phyloP scores from a whole-genome alignment of 1,140 invertebrate species.

The Kradibia gibbosae region DNA sequence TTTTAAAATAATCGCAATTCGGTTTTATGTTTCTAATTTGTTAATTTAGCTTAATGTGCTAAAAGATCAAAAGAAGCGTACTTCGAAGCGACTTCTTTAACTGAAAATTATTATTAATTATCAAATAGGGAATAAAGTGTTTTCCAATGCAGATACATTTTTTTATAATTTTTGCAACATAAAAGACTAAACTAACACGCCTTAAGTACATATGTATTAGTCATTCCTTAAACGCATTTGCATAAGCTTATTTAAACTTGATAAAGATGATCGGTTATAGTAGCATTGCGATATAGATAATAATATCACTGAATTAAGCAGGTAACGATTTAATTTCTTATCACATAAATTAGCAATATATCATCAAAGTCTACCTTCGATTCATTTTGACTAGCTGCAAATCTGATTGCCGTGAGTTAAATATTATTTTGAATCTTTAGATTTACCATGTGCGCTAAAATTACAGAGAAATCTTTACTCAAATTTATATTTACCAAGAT shows the following conservation, averaged over 20 bases:
- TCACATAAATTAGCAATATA: not conserved
- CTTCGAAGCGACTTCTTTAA: too few species aligned
- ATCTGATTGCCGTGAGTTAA: not conserved
- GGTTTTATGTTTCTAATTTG: too few species aligned
- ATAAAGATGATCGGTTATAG: not conserved
- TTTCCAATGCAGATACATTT: too few species aligned
- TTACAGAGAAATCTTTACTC: not conserved
- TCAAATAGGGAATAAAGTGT: too few species aligned
- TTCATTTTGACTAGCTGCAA: not conserved
- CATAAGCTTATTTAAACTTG: not conserved
- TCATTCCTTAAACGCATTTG: not conserved
- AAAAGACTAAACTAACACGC: too few species aligned
- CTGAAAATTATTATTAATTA: too few species aligned
- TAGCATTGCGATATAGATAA: not conserved
- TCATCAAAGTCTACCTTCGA: not conserved
- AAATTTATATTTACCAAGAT: not conserved
- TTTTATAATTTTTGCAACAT: too few species aligned
- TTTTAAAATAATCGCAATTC: not conserved
- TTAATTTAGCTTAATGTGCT: too few species aligned
- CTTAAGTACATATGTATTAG: not conserved
- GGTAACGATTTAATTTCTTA: not conserved
- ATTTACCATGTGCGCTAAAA: not conserved
- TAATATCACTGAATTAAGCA: constrained; percentile 11
- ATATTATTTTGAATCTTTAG: not conserved
- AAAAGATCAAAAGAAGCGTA: too few species aligned